phyloP scores from a whole-genome alignment of 2,888 invertebrate species.

The Toxonevra muliebris region DNA sequence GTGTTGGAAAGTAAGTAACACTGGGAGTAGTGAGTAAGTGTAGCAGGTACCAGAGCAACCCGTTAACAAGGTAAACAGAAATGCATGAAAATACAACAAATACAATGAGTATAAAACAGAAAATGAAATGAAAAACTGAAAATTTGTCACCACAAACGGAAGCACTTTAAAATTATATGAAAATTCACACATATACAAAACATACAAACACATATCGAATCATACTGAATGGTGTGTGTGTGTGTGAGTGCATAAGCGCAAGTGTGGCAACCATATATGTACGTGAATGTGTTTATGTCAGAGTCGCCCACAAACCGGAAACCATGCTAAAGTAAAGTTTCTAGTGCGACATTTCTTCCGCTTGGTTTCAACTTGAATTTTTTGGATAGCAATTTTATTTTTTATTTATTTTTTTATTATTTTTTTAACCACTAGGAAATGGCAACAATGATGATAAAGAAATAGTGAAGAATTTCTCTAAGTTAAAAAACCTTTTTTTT shows the following conservation, averaged over 20 bases:
- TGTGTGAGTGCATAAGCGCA: too few species aligned
- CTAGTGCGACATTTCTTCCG: conserved; percentile 25
- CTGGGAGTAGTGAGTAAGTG: too few species aligned
- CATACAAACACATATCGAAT: background rate
- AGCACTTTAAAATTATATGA: conserved; percentile 41
- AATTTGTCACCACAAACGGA: conserved; percentile 44
- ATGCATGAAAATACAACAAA: background rate
- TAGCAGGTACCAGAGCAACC: background rate
- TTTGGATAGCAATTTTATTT: background rate
- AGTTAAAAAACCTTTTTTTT: too few species aligned
- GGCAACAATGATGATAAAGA: too few species aligned
- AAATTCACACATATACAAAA: conserved; percentile 20
- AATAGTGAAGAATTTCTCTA: too few species aligned
- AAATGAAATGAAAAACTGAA: conserved; percentile 25
- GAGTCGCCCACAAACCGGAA: conserved; percentile 24
- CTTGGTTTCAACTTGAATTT: conserved; percentile 12
- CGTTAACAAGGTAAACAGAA: background rate
- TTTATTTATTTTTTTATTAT: background rate
- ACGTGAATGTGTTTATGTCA: conserved; percentile 3
- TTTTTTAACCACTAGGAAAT: too few species aligned
- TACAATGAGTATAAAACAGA: background rate
- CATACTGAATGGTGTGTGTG: background rate
- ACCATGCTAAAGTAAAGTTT: conserved; percentile 32
- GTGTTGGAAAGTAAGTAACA: too few species aligned
- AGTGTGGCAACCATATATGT: background rate